Conservation (phyloP, 1,140 invertebrate genomes). For the Tetragnatha versicolor region DNA sequence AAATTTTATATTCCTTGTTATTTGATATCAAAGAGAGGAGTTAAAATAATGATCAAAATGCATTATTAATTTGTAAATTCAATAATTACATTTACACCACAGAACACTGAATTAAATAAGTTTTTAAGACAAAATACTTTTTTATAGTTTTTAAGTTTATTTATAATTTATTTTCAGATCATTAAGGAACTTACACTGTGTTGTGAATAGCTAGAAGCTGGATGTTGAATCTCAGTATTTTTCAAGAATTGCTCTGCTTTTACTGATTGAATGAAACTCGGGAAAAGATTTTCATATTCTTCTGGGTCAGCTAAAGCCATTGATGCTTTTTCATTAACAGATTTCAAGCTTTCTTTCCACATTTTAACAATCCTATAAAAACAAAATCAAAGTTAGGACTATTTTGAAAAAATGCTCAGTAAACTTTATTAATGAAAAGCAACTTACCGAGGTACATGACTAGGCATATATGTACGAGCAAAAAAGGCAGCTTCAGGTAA, state of each 20-base stretch:
- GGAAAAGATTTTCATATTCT: conserved; percentile 97
- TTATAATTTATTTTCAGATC: conserved; percentile 68
- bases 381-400: background rate
- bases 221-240: conserved; percentile 56
- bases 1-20: too few relatives aligned
- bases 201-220: conserved; percentile 53
- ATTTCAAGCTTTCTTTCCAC: conserved; percentile 74
- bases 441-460: conserved; percentile 75
- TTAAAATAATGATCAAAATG: too few relatives aligned
- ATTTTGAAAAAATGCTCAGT: background rate
- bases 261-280: conserved; percentile 79
- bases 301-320: conserved; percentile 93
- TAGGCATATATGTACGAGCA: conserved; percentile 92
- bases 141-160: conserved; percentile 71
- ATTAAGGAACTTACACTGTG: conserved; percentile 68
- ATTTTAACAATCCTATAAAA: conserved; percentile 73
- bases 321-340: conserved; percentile 84
- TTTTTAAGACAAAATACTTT: background rate
- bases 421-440: background rate
- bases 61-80: too few relatives aligned
- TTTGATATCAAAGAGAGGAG: too few relatives aligned
- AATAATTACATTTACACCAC: too few relatives aligned
- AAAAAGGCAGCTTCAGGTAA: conserved; percentile 97
- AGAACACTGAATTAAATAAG: background rate
- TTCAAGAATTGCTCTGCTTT: conserved; percentile 77